Conservation (phyloP, 2,797 vertebrate genomes). For the Artibeus jamaicensis region DNA sequence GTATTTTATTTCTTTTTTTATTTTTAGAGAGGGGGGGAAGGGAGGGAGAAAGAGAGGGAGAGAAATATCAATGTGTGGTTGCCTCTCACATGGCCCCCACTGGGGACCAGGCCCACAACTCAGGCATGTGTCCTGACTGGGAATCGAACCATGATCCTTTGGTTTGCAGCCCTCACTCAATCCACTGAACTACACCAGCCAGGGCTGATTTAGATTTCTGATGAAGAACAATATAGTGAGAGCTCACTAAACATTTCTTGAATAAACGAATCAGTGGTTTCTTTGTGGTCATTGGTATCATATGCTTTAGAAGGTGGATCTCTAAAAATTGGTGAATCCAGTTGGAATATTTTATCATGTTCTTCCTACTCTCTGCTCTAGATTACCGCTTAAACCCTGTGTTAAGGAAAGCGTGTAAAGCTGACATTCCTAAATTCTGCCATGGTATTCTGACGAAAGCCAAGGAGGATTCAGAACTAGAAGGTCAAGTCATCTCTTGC, state of each 20-base stretch:
- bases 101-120: no score
- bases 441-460: constrained; percentile 92
- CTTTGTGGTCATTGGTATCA: background rate
- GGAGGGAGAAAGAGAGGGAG: no score
- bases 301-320: background rate
- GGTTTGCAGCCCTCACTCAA: no score
- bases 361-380: constrained; percentile 70
- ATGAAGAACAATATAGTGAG: background rate
- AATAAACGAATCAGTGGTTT: background rate
- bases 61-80: no score
- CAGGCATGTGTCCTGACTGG: no score
- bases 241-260: background rate
- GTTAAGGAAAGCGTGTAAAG: constrained; percentile 96
- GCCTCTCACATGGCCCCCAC: no score
- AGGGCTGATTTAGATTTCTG: background rate
- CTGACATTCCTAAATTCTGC: constrained; percentile 98
- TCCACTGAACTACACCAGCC: no score
- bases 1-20: no score
- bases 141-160: no score
- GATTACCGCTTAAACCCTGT: constrained; percentile 97
- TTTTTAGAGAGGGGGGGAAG: no score
- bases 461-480: constrained; percentile 92
- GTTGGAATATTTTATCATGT: background rate
- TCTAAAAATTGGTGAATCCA: background rate
- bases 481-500: constrained; percentile 96